Conservation (phyloP, 2,113 vertebrate genomes). For the Microcebus griseorufus region DNA sequence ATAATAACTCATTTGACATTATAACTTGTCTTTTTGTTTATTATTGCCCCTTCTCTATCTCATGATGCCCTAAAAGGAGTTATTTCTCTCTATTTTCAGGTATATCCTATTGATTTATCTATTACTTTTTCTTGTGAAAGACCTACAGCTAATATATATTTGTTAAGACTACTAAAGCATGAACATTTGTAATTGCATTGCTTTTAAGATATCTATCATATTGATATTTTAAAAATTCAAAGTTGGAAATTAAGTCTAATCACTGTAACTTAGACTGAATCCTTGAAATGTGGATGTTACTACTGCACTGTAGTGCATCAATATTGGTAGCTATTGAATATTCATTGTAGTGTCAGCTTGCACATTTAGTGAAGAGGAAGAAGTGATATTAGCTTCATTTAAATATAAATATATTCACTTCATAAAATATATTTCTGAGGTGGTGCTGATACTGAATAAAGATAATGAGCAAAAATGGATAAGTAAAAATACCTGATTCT, state of each 20-base stretch:
- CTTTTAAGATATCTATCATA: background rate
- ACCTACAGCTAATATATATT: background rate
- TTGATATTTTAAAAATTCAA: background rate
- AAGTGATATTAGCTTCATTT: background rate
- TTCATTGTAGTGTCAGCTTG: background rate
- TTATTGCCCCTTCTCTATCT: background rate
- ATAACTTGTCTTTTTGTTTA: background rate
- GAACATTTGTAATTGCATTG: background rate
- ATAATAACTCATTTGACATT: background rate
- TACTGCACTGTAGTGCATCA: background rate
- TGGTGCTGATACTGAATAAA: background rate
- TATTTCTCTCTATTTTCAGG: background rate
- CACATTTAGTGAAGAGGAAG: background rate
- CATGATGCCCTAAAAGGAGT: background rate
- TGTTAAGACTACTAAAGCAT: background rate
- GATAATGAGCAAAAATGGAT: background rate
- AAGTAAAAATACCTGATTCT: background rate
- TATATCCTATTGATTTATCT: background rate
- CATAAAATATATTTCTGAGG: background rate
- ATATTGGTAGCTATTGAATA: background rate
- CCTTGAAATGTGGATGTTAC: background rate
- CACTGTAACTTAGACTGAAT: no score
- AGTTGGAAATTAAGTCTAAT: background rate
- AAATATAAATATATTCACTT: no score
- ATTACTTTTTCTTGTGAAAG: background rate